Percentiles rank a stretch among this genome's conserved stretches.
These are phyloP conservation scores for Chaetodon trifascialis DNA, from an alignment of 2,113 vertebrate species.

Conservation along the genomic window DNA sequence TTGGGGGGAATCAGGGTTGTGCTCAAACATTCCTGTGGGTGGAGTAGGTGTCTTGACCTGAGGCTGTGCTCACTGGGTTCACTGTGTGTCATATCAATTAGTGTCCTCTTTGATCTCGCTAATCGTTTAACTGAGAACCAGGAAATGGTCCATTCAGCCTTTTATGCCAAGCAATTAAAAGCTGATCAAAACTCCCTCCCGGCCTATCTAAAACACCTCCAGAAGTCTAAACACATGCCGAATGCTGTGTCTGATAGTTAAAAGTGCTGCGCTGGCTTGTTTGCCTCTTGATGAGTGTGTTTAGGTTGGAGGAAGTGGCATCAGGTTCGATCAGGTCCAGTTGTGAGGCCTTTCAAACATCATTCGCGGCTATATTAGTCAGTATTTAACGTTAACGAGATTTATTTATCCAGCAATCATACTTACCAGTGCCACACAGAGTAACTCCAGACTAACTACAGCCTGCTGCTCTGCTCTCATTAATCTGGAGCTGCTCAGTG, in stretches of 20 bases:
- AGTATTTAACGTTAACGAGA: slow-evolving; percentile 2
- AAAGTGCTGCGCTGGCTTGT: background rate
- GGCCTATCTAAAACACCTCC: slow-evolving; percentile 55
- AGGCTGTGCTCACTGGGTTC: slow-evolving; percentile 60
- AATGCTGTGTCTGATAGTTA: slow-evolving; percentile 17
- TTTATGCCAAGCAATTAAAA: slow-evolving; percentile 73
- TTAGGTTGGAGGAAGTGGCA: slow-evolving; percentile 43
- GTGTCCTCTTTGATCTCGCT: slow-evolving; percentile 74
- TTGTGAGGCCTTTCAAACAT: slow-evolving; percentile 51
- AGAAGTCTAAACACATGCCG: slow-evolving; percentile 25
- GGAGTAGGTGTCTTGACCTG: slow-evolving; percentile 67
- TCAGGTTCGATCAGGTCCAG: slow-evolving; percentile 13
- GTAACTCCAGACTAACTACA: background rate
- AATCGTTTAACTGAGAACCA: slow-evolving; percentile 74
- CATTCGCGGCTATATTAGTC: slow-evolving; percentile 27
- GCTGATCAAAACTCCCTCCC: slow-evolving; percentile 69
- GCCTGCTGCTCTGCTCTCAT: slow-evolving; percentile 11
- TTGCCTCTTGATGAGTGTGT: slow-evolving; percentile 35
- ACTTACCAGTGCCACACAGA: slow-evolving; percentile 39
- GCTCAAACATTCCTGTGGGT: slow-evolving; percentile 66
- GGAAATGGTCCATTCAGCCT: slow-evolving; percentile 66
- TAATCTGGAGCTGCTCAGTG: slow-evolving; percentile 6
- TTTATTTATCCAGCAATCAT: slow-evolving; percentile 47
- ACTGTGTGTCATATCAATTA: slow-evolving; percentile 73
- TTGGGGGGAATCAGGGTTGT: no score